Base-by-base conservation (phyloP, 2,888 invertebrate genomes). In the Temnothorax rugatulus region DNA sequence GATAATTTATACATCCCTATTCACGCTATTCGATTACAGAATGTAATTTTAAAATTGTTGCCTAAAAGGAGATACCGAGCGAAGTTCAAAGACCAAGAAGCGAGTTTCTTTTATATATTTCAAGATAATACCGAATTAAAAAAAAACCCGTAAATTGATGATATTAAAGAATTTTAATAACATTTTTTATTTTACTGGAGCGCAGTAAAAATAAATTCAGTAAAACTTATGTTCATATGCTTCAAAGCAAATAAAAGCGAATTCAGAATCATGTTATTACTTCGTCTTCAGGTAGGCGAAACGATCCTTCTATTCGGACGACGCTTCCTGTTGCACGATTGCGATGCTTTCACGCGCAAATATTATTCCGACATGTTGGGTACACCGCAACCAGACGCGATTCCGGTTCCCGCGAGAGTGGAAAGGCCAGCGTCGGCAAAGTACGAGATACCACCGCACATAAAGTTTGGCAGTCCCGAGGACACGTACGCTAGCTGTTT, bases 291-390 rank as follows among this genome's bases (percentile, higher is more conserved):
- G 90, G 95, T 98, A 3, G 98, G 98, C 0, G 96, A 97, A 87
- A 97, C 97, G 0, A 95, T 97, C 61, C 97, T 96, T 92, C 96
- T 97, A 50, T 96, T 97, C 64, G 97, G 97, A 0, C 96, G 97
- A 41, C 95, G 96, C 90, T 97, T 98, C 95, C 95, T 98, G 11
- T 94, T 98, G 5, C 97, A 96, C 89, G 97, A 98, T 93, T 98
- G 98, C 93, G 98, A 98, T 92, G 94, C 95, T 25, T 98, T 97
- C 94, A 98, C 98, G 0, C 96, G 98, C 89, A 96, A 96, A 88
- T 98, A 97, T 95, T 98, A 96, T 94, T 96, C 96, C 75, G 92
- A 95, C 52, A 95, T 96, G 95, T 91, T 96, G 90, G 95, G 95
- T 86, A 94, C 95, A 73, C 94, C 95, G 7, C 96, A 96, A 90